Base-by-base conservation (phyloP, 2,888 invertebrate species). In the Dromius quadrimaculatus region DNA sequence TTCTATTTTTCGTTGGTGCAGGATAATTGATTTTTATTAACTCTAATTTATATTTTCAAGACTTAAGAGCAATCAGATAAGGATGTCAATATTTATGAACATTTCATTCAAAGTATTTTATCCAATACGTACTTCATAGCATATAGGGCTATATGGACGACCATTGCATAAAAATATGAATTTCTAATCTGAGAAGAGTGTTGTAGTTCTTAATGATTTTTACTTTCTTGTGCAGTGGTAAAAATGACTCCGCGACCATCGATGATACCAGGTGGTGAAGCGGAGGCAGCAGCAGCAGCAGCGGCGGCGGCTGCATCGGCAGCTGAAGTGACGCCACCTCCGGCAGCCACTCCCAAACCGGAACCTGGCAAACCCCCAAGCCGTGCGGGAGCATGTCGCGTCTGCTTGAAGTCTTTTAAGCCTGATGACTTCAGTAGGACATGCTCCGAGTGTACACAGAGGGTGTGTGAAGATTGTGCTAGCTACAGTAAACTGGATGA, bases 401-500 rank as follows among this genome's bases (percentile, higher is more conserved):
- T 95, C 20, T 95, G 95, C 81, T 86, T 94, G 75, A 95, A 95
- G 83, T 92, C 93, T 71, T 90, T 96, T 81, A 93, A 93, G 79
- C 93, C 92, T 0, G 93, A 94, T 72, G 95, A 95, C 81, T 92
- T 92, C 81, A 93, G 90, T 82, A 90, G 92, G 81, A 92, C 90
- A 62, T 96, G 95, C 84, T 91, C 90, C 78, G 95, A 94, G 83
- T 96, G 95, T 83, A 91, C 93, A 78, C 93, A 94, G 79, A 89
- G 93, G 75, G 94, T 95, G 62, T 95, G 95, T 82, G 95, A 95
- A 82, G 95, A 95, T 83, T 95, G 95, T 81, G 94, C 95, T 75
- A 94, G 94, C 64, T 95, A 95, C 82, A 94, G 94, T 76, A 93
- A 93, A 78, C 87, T 92, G 70, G 90, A 92, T 72, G 92, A 92